phyloP scores from a whole-genome alignment of 2,888 invertebrate species.

The Sminthurinus aureus region DNA sequence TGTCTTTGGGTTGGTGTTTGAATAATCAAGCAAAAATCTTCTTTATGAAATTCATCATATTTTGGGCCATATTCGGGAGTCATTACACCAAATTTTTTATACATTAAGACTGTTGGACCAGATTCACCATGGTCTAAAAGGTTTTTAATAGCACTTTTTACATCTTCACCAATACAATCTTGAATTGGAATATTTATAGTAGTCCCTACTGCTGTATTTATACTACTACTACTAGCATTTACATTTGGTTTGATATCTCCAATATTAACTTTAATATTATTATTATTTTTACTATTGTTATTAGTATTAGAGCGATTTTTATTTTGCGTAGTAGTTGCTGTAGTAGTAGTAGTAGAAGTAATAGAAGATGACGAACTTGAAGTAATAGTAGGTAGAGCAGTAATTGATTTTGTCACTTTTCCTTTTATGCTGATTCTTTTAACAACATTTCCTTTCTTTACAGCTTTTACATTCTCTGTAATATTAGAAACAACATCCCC shows the following conservation, averaged over 20 bases:
- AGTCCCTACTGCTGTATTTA: neutral
- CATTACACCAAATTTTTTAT: constrained; percentile 47
- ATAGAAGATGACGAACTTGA: no score
- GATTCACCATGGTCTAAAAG: constrained; percentile 52
- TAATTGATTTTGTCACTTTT: no score
- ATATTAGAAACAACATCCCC: no score
- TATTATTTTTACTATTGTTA: no score
- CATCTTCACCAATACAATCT: constrained; percentile 26
- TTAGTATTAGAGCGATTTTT: no score
- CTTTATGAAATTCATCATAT: constrained; percentile 37
- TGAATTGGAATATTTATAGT: neutral
- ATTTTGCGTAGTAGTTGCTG: no score
- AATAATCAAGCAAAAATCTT: constrained; percentile 52
- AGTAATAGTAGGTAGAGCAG: no score
- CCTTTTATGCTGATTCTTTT: no score
- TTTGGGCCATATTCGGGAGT: constrained; percentile 46
- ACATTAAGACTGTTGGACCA: constrained; percentile 54
- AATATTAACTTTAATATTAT: no score
- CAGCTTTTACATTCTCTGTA: no score
- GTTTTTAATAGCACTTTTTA: constrained; percentile 44
- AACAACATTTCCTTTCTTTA: no score
- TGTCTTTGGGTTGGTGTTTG: constrained; percentile 58
- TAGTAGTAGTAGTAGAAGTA: no score
- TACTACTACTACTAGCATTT: neutral
- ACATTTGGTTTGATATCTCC: neutral